Conservation (phyloP, 2,113 vertebrate genomes). For the Okapia johnstoni region DNA sequence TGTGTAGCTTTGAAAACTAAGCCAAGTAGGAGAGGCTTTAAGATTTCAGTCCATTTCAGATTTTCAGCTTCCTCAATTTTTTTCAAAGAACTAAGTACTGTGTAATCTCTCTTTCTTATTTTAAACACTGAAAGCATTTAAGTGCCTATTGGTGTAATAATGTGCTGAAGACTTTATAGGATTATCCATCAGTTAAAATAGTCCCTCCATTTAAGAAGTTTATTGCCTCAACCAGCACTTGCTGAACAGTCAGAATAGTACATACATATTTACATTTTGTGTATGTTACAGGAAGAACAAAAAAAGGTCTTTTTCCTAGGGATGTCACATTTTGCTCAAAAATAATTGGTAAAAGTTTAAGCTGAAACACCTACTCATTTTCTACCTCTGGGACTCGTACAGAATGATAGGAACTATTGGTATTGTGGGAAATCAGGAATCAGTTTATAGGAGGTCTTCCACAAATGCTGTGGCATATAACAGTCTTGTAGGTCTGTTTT, state of each 20-base stretch:
- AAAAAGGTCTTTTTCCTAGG: background rate
- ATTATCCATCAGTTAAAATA: background rate
- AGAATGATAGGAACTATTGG: background rate
- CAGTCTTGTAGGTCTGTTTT: background rate
- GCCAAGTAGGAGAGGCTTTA: background rate
- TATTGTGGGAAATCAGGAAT: background rate
- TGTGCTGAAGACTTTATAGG: background rate
- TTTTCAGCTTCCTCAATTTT: conserved; percentile 20
- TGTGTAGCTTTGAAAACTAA: background rate
- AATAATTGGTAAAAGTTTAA: conserved; percentile 15
- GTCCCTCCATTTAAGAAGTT: background rate
- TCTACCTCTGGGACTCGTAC: background rate
- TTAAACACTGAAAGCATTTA: background rate
- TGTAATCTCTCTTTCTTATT: background rate
- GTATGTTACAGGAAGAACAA: background rate
- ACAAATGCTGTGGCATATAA: background rate
- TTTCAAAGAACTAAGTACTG: conserved; percentile 11
- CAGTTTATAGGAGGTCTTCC: background rate
- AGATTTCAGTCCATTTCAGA: conserved; percentile 10
- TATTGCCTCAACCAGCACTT: background rate
- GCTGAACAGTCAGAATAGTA: background rate
- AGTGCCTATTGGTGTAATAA: background rate
- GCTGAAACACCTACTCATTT: background rate
- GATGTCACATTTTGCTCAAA: background rate
- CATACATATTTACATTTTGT: background rate